A percentile compares a stretch with the other conserved stretches of the same genome.
These are phyloP conservation scores for Epiblema foenella DNA, from an alignment of 2,888 invertebrate species.

Conservation along the genomic window DNA sequence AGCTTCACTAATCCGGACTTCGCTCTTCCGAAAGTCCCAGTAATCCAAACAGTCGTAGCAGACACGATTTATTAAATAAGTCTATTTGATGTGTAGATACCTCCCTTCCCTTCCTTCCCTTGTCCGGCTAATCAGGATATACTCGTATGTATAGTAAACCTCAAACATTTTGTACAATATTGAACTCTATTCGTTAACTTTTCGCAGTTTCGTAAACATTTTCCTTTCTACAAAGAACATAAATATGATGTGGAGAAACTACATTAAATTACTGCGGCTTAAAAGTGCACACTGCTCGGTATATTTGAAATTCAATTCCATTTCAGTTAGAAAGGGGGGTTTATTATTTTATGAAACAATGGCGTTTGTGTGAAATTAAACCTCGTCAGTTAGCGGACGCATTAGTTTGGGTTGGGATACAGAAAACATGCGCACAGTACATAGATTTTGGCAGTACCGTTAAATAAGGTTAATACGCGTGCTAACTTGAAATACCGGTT, in stretches of 20 bases:
- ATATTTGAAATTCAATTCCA: slow-evolving; percentile 27
- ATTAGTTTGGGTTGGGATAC: slow-evolving; percentile 57
- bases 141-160: too few relatives aligned
- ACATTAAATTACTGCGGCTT: slow-evolving; percentile 5
- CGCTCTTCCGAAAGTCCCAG: too few relatives aligned
- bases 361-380: slow-evolving; percentile 39
- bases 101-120: too few relatives aligned
- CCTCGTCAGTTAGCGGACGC: slow-evolving; percentile 42
- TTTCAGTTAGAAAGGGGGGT: slow-evolving; percentile 31
- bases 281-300: slow-evolving; percentile 8
- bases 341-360: slow-evolving; percentile 38
- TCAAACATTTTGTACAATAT: too few relatives aligned
- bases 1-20: too few relatives aligned
- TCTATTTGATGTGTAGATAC: too few relatives aligned
- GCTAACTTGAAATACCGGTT: too few relatives aligned
- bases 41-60: too few relatives aligned
- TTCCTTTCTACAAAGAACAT: background rate
- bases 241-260: background rate
- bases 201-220: background rate
- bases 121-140: too few relatives aligned
- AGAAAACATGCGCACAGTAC: slow-evolving; percentile 48
- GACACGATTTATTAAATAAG: too few relatives aligned
- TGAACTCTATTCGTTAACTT: too few relatives aligned
- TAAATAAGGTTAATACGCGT: too few relatives aligned
- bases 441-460: background rate